phyloP scores from a whole-genome alignment of 2,797 vertebrate genomes.

The Tarsius wallacei region DNA sequence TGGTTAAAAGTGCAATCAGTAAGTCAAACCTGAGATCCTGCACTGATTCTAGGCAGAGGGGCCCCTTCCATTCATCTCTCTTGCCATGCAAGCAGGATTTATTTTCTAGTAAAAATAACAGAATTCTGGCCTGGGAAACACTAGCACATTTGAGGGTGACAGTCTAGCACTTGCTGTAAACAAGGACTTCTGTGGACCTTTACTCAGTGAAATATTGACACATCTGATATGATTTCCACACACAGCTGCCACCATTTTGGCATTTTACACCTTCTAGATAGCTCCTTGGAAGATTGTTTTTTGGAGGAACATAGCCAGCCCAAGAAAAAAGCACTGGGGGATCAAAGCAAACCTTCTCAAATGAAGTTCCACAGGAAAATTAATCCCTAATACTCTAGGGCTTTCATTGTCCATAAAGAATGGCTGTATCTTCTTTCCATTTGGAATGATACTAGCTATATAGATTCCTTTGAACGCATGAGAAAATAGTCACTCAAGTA shows the following conservation, averaged over 20 bases:
- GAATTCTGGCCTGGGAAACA: background rate
- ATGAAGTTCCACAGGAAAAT: background rate
- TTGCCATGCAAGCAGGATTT: background rate
- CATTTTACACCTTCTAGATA: background rate
- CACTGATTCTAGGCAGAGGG: background rate
- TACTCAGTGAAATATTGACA: background rate
- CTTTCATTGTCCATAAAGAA: background rate
- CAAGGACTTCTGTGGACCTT: background rate
- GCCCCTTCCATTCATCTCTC: background rate
- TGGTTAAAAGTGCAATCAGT: background rate
- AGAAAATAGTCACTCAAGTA: background rate
- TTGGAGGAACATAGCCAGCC: background rate
- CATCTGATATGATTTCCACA: background rate
- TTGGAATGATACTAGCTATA: background rate
- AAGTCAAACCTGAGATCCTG: background rate
- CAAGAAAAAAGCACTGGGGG: background rate
- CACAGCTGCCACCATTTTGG: background rate
- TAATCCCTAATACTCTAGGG: background rate
- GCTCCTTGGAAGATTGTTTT: background rate
- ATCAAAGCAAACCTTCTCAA: background rate
- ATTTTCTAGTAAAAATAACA: background rate
- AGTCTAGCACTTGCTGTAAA: background rate
- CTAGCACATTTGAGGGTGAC: background rate
- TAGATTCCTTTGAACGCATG: background rate
- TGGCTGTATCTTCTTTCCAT: background rate